These are phyloP conservation scores for Dryadula phaetusa DNA, from an alignment of 2,888 invertebrate genomes.

Conservation along the genomic window DNA sequence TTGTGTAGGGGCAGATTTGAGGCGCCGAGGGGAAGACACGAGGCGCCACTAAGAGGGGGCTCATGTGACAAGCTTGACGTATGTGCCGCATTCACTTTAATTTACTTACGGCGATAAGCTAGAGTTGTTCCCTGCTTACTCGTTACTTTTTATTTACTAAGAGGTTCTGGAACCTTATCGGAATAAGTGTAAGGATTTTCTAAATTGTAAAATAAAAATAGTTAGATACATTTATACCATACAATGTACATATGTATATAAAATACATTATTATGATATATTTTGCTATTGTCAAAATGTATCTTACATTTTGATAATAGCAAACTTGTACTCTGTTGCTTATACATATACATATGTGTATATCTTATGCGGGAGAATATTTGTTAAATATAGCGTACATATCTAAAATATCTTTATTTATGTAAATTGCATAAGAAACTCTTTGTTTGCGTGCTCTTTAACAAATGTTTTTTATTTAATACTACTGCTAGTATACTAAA, in stretches of 20 bases:
- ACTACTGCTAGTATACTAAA: too few relatives aligned
- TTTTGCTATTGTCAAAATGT: too few relatives aligned
- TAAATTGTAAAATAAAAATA: background rate
- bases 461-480: too few relatives aligned
- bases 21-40: slow-evolving; percentile 40
- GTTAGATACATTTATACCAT: background rate
- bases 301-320: too few relatives aligned
- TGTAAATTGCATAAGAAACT: too few relatives aligned
- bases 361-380: too few relatives aligned
- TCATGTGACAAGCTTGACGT: slow-evolving; percentile 39
- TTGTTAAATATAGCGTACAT: too few relatives aligned
- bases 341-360: too few relatives aligned
- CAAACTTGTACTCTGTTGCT: too few relatives aligned
- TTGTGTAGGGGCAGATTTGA: slow-evolving; percentile 38
- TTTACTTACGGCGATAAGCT: slow-evolving; percentile 35
- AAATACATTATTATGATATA: too few relatives aligned
- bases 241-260: background rate
- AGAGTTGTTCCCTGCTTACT: slow-evolving; percentile 25
- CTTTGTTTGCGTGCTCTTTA: too few relatives aligned
- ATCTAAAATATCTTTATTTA: too few relatives aligned
- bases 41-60: slow-evolving; percentile 39
- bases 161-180: background rate
- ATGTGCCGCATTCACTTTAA: slow-evolving; percentile 39
- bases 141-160: slow-evolving; percentile 33
- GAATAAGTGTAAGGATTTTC: background rate